Base-by-base conservation (phyloP, 1,140 invertebrate genomes). In the Ooceraea biroi region DNA sequence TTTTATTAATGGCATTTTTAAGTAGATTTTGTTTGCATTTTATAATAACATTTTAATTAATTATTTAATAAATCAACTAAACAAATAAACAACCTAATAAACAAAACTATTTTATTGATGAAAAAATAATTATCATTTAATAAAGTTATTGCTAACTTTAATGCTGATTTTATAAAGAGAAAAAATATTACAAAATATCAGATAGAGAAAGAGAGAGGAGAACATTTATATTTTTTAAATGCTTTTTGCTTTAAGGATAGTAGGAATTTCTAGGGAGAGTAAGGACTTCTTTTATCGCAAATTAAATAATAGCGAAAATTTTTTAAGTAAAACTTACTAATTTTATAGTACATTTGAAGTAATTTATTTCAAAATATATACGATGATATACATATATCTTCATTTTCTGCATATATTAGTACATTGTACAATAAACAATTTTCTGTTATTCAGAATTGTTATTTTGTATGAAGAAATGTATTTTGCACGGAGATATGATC, bases 401-500 rank as follows among this genome's bases (percentile, higher is more conserved):
- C 22, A 76, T n/a, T 48, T 76, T 48, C n/a, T 30, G 44, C 57
- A 63, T 36, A 25, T 76, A 65, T 60, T 74, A n/a, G 48, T 36
- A 25, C 63, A 65, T 60, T 74, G n/a, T 65, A 76, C 27, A 76
- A 17, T 76, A 41, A 76, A 22, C 11, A 11, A 55, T 14, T 57
- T 55, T 72, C 19, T 63, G 0, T 63, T 74, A 74, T 8, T 27
- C 41, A 63, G 3, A 65, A 36, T 22, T 14, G 19, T 0, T 25
- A 46, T 36, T 50, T 46, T 76, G 58, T 50, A 27, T 76, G 58
- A 41, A 61, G 44, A 76, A 74, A 73, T 11, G n/a, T n/a, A n/a
- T n/a, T n/a, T n/a, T n/a, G n/a, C n/a, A n/a, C n/a, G n/a, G n/a
- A n/a, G n/a, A n/a, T n/a, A n/a, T n/a, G n/a, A n/a, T n/a, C n/a